These are phyloP conservation scores for Lepilemur septentrionalis DNA, from an alignment of 2,797 vertebrate species.

Conservation along the genomic window DNA sequence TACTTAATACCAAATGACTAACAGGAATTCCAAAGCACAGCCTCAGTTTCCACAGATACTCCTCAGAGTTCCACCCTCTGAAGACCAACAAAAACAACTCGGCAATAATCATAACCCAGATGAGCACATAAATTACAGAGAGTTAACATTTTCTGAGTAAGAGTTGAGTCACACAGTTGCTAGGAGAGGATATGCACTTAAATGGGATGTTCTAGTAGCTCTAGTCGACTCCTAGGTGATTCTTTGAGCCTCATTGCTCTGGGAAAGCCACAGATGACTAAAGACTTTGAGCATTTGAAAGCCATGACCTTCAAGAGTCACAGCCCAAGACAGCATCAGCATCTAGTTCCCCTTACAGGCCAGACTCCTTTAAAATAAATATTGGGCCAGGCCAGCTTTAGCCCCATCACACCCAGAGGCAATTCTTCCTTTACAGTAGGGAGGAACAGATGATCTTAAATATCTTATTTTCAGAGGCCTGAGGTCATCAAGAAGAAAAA, in stretches of 20 bases:
- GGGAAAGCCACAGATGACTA: not conserved
- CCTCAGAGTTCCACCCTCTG: not conserved
- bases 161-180: slow-evolving; percentile 11
- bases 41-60: not conserved
- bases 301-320: not conserved
- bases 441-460: not conserved
- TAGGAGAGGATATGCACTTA: not conserved
- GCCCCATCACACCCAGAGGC: not conserved
- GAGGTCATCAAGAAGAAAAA: slow-evolving; percentile 19
- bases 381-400: not conserved
- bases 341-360: not conserved
- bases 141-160: slow-evolving; percentile 9
- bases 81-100: not conserved
- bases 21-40: slow-evolving; percentile 28
- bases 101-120: not conserved
- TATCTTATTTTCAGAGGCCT: not conserved
- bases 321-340: not conserved
- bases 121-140: not conserved
- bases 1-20: not conserved
- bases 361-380: not conserved
- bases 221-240: not conserved
- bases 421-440: not conserved
- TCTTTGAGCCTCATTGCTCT: not conserved
- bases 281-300: not conserved
- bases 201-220: not conserved